Percentiles rank a stretch among this genome's conserved stretches.
Conservation (phyloP, 2,797 vertebrate genomes). For the Cyclura pinguis region DNA sequence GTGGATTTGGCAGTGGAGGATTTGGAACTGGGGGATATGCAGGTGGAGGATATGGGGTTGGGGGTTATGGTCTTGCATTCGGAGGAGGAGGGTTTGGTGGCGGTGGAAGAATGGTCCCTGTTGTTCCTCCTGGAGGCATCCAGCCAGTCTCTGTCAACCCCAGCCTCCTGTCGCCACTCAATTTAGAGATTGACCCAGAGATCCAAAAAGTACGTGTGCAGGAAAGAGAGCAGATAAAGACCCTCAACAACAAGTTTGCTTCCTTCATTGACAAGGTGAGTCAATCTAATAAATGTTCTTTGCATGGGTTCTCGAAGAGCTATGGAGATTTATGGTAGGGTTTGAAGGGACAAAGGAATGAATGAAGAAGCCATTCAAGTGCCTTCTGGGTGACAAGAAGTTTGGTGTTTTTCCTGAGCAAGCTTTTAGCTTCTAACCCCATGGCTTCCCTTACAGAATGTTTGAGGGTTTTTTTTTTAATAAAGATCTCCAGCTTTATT, state of each 20-base stretch:
- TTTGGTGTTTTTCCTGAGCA: neutral
- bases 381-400: neutral
- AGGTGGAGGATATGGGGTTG: conserved; percentile 21
- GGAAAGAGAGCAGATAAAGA: conserved; percentile 88
- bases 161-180: conserved; percentile 82
- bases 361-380: neutral
- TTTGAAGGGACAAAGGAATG: neutral
- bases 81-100: conserved; percentile 50
- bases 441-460: neutral
- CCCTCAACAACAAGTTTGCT: conserved; percentile 85
- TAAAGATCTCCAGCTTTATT: neutral
- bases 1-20: conserved; percentile 20
- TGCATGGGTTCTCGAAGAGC: neutral
- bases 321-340: neutral
- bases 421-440: neutral
- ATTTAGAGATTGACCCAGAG: conserved; percentile 81
- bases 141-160: conserved; percentile 77
- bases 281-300: neutral
- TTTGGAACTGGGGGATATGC: neutral
- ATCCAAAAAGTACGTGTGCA: conserved; percentile 82
- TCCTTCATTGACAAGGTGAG: conserved; percentile 87
- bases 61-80: conserved; percentile 45
- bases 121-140: conserved; percentile 58
- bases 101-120: conserved; percentile 15
- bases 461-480: too few species aligned